Evolutionary conservation across 2,113 vertebrate genomes (phyloP), one percentile per base, ranked within the genome.

Genomic region (Furnarius figulus): DNA sequence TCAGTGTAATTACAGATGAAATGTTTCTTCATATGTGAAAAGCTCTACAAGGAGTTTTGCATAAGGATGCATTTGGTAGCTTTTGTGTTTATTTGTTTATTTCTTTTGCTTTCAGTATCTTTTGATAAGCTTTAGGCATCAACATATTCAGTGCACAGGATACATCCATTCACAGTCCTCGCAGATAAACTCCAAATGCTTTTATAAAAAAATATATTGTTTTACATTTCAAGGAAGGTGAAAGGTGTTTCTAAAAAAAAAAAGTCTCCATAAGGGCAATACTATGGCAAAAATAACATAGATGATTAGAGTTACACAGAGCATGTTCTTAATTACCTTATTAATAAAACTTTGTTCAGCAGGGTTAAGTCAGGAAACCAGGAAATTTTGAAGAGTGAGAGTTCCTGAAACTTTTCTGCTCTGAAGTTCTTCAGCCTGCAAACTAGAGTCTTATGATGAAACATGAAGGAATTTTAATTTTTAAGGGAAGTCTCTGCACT

Each of bases 11-110:
- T 92, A 40, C 9, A 85, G 24, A 63, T 40, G 14, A 73, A 35
- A 18, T 65, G 4, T 49, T 84, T 81, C 13, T 61, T 79, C 37
- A 40, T 44, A 24, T 47, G 6, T 31, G 23, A 74, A 87, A 87
- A 85, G 10, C 14, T 81, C 19, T 49, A 5, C 40, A 53, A 66
- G 22, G 7, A 73, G 12, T 2, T 70, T 89, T 84, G 12, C 20
- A 31, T 47, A 83, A 65, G 20, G 13, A 67, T 59, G 2, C 3
- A 62, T 74, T 80, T 65, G 7, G 7, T 44, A 33, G 31, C 15
- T 30, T 27, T 37, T 37, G 5, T 65, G 10, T 6, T 89, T 72
- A 2, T 0, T n/a, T 25, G 2, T 2, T 12, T n/a, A n/a, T n/a
- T 71, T 50, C 24, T 2, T 39, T 37, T 75, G 2, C 6, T 87